These are phyloP conservation scores for Amazona vittata DNA, from an alignment of 2,113 vertebrate species.

Conservation along the genomic window DNA sequence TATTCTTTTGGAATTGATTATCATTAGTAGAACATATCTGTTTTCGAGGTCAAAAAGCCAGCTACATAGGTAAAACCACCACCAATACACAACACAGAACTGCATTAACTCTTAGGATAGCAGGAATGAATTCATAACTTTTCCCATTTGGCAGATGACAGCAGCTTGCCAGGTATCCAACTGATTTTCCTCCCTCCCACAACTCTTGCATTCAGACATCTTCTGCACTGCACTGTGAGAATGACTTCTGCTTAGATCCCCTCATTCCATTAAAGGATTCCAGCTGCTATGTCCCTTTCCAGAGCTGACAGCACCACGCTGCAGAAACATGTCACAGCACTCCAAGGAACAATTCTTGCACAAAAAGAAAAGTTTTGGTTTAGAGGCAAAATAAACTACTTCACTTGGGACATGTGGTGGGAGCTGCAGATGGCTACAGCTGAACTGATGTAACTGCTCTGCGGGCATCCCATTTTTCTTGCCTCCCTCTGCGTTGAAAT, in stretches of 20 bases:
- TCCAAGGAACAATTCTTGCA: not conserved
- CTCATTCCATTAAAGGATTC: not conserved
- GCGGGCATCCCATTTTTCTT: not conserved
- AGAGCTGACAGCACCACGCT: not conserved
- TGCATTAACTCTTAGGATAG: not conserved
- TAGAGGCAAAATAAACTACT: not conserved
- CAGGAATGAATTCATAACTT: not conserved
- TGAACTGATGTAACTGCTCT: not conserved
- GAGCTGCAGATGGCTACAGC: not conserved
- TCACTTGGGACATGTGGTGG: not conserved
- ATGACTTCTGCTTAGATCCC: not conserved
- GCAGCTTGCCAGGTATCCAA: not conserved
- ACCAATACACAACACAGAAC: not conserved
- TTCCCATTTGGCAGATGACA: not conserved
- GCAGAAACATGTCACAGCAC: rapidly evolving
- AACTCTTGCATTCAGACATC: not conserved
- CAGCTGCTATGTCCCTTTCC: not conserved
- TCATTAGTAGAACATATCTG: not conserved
- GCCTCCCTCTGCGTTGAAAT: not conserved
- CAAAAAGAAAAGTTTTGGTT: not conserved
- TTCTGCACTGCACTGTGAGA: not conserved
- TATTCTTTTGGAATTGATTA: not conserved
- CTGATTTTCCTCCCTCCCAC: not conserved
- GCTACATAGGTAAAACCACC: not conserved
- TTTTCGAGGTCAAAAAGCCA: not conserved